Conservation (phyloP, 2,113 vertebrate genomes). For the Origma solitaria region DNA sequence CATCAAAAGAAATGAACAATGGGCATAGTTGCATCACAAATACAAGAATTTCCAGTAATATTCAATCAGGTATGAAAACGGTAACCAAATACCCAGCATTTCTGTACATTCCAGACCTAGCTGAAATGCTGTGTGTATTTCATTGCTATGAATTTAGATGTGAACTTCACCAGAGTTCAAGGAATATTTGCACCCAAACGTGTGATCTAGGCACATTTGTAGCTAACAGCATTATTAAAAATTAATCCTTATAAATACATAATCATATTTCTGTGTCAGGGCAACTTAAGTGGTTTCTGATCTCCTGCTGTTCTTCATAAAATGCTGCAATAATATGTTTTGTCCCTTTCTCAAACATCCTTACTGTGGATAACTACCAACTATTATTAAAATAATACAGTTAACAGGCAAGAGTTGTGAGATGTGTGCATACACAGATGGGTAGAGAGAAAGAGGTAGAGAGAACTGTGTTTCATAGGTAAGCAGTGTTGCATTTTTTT, state of each 20-base stretch:
- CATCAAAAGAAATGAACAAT: neutral
- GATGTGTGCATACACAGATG: neutral
- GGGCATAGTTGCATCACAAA: neutral
- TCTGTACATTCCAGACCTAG: neutral
- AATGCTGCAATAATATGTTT: neutral
- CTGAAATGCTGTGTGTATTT: neutral
- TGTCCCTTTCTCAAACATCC: neutral
- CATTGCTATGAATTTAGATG: neutral
- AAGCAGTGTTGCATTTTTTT: neutral
- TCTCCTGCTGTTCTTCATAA: constrained; percentile 21
- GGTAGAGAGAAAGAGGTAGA: neutral
- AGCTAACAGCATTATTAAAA: constrained; percentile 49
- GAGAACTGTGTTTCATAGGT: neutral
- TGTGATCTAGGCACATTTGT: neutral
- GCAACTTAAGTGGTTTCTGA: neutral
- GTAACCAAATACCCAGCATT: neutral
- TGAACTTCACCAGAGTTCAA: constrained; percentile 20
- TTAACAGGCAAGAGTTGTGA: neutral
- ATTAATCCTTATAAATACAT: constrained; percentile 52
- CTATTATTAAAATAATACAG: neutral
- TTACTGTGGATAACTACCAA: neutral
- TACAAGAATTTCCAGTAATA: neutral
- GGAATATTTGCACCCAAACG: neutral
- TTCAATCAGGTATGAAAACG: neutral
- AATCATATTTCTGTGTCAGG: neutral